Evolutionary conservation across 2,113 vertebrate genomes (phyloP).

Genomic region (Myrmecobius fasciatus): DNA sequence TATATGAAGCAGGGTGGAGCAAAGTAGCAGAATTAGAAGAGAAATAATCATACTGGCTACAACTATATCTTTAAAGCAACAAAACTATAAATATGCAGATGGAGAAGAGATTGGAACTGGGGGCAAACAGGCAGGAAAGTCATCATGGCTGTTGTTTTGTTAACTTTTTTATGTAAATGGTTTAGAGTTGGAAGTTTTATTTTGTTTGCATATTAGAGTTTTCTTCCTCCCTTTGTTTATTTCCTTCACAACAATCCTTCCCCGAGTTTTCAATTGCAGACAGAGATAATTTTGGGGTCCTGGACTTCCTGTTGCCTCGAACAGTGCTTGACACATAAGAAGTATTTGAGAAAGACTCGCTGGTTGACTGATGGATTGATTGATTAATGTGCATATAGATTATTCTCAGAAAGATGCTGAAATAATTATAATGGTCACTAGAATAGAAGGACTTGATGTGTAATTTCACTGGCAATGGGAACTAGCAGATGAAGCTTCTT

Average conservation of each 20-base stretch:
- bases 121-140: not conserved
- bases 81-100: not conserved
- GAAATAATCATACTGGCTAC: not conserved
- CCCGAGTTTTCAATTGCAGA: not conserved
- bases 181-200: not conserved
- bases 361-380: not conserved
- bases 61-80: not conserved
- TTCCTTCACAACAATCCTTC: not conserved
- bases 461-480: not conserved
- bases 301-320: not conserved
- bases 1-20: not conserved
- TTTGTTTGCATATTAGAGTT: not conserved
- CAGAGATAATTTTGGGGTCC: not conserved
- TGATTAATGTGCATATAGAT: too few relatives aligned
- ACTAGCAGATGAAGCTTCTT: not conserved
- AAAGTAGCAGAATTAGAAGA: not conserved
- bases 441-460: not conserved
- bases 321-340: not conserved
- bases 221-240: not conserved
- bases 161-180: not conserved
- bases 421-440: not conserved
- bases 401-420: not conserved
- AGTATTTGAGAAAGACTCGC: not conserved
- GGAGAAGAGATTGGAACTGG: not conserved
- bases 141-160: not conserved